Evolutionary conservation across 2,797 vertebrate species (phyloP).

Genomic region (Notolabrus celidotus): DNA sequence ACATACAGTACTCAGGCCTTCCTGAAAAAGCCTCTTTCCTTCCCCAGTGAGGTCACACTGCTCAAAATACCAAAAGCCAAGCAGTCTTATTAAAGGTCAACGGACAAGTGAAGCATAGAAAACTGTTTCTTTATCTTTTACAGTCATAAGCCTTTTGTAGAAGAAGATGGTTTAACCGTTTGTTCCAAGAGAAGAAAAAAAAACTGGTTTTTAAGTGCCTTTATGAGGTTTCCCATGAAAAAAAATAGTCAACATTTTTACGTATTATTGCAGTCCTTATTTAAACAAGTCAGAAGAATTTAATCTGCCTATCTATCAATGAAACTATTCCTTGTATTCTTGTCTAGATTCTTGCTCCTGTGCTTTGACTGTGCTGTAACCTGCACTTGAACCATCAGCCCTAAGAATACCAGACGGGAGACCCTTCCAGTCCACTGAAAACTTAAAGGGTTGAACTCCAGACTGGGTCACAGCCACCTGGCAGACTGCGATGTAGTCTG

Average conservation of each 20-base stretch:
- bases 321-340: constrained; percentile 10
- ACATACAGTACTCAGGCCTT: constrained; percentile 17
- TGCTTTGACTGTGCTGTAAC: constrained; percentile 29
- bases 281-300: constrained; percentile 2
- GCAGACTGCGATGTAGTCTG: constrained; percentile 51
- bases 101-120: constrained; percentile 31
- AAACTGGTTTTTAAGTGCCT: not conserved
- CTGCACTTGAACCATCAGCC: constrained; percentile 51
- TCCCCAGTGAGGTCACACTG: constrained; percentile 55
- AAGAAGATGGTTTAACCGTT: not conserved
- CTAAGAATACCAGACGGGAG: constrained; percentile 19
- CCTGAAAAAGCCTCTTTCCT: constrained; percentile 62
- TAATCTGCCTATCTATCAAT: constrained; percentile 9
- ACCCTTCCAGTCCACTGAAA: constrained; percentile 5
- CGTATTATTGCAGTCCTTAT: not conserved
- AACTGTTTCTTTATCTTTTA: constrained; percentile 15
- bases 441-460: constrained; percentile 5
- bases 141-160: not conserved
- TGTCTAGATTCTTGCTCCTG: not conserved
- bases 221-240: not conserved
- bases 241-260: not conserved
- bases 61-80: constrained; percentile 61
- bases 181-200: not conserved
- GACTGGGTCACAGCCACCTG: constrained; percentile 51
- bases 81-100: constrained; percentile 65